Conservation (phyloP, 2,113 vertebrate genomes). For the Narcine bancroftii region DNA sequence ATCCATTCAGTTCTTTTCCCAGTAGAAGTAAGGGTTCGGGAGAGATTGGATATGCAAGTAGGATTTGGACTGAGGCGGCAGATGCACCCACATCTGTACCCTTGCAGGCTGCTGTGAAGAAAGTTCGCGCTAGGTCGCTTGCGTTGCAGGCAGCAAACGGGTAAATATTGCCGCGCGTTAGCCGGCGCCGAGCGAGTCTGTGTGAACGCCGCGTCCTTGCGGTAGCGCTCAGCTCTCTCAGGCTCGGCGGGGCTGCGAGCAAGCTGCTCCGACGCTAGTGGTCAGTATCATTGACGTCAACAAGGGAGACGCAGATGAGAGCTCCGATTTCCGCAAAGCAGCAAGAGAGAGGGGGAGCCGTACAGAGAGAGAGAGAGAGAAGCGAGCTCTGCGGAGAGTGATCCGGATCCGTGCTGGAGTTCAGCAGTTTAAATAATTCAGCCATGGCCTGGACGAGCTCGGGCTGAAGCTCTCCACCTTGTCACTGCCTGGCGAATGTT, state of each 20-base stretch:
- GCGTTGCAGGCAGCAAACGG: too few species aligned
- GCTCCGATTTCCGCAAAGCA: slow-evolving; percentile 34
- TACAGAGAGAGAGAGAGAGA: background rate
- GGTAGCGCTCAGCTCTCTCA: background rate
- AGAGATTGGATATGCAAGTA: background rate
- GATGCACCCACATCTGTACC: background rate
- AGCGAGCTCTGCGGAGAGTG: background rate
- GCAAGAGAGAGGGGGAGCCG: background rate
- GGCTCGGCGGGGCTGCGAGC: background rate
- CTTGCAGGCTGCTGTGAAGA: background rate
- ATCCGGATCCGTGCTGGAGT: background rate
- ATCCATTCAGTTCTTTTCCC: background rate
- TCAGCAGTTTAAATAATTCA: background rate
- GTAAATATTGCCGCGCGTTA: background rate
- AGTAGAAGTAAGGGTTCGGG: too few species aligned
- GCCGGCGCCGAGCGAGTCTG: background rate
- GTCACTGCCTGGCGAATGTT: background rate
- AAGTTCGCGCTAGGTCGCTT: background rate
- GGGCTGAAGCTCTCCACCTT: background rate
- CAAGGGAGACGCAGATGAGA: slow-evolving; percentile 28
- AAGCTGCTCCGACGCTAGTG: slow-evolving; percentile 11
- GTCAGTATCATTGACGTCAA: slow-evolving; percentile 31
- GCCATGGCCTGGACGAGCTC: background rate
- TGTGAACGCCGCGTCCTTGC: background rate
- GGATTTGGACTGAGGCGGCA: background rate